Percentiles rank a stretch among this genome's conserved stretches.
Conservation (phyloP, 30 jellyfish, hydroid and myxozoan species). For the Aurelia aurita region DNA sequence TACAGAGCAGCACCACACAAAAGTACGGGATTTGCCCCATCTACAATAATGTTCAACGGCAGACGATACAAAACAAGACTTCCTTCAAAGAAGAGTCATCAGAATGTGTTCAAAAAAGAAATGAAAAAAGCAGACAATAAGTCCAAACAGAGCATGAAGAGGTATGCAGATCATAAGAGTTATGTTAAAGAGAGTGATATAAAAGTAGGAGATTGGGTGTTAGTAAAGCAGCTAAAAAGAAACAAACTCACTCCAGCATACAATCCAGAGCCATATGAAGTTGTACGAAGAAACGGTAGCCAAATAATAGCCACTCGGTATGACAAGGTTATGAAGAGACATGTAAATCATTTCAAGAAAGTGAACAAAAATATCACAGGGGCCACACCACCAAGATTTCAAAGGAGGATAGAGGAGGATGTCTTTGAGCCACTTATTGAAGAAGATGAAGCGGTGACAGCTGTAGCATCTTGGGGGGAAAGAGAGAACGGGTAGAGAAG, state of each 20-base stretch:
- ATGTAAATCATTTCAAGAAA: no score
- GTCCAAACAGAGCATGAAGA: slow-evolving; percentile 39
- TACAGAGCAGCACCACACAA: no score
- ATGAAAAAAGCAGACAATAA: neutral
- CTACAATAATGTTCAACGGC: slow-evolving; percentile 52
- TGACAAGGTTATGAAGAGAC: neutral
- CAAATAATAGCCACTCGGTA: slow-evolving; percentile 15
- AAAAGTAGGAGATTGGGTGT: slow-evolving; percentile 32
- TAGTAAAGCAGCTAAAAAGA: slow-evolving; percentile 13
- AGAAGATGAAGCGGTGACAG: no score
- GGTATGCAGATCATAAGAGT: slow-evolving; percentile 19
- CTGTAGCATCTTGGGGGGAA: no score
- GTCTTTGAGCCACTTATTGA: no score
- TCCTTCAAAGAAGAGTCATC: neutral
- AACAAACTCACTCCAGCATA: slow-evolving; percentile 41
- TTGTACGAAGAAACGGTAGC: slow-evolving; percentile 41
- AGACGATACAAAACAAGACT: slow-evolving; percentile 44
- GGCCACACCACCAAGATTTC: no score
- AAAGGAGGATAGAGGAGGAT: no score
- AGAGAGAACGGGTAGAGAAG: no score
- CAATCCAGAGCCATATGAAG: slow-evolving; percentile 7
- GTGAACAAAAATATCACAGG: no score
- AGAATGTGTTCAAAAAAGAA: neutral
- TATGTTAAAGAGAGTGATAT: slow-evolving; percentile 10
- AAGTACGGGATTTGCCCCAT: slow-evolving; percentile 23